Conservation (phyloP, 2,888 invertebrate species). For the Drosophila anceps region DNA sequence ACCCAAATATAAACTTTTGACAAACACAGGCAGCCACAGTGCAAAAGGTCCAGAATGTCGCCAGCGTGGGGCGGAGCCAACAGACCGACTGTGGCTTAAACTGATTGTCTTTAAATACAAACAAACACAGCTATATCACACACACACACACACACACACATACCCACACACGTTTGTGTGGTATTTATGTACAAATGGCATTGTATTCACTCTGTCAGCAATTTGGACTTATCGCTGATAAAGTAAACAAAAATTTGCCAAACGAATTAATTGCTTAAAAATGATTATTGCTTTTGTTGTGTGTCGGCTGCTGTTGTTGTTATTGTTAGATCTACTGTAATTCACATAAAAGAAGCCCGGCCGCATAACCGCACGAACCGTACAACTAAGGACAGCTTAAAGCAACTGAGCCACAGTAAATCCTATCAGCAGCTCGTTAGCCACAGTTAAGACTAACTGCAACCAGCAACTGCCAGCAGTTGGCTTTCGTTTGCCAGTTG, state of each 20-base stretch:
- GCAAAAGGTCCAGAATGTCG: constrained; percentile 13
- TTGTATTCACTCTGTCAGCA: constrained; percentile 65
- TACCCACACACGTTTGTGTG: constrained; percentile 20
- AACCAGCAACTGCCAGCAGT: constrained; percentile 33
- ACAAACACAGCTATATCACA: constrained; percentile 20
- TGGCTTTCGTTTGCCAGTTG: constrained; percentile 34
- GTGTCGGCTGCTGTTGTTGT: constrained; percentile 5
- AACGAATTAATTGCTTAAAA: constrained; percentile 74
- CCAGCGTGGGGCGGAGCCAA: neutral
- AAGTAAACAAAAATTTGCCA: constrained; percentile 73
- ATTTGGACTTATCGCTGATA: constrained; percentile 62
- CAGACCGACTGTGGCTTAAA: constrained; percentile 50
- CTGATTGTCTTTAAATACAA: constrained; percentile 49
- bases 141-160: constrained; percentile 6
- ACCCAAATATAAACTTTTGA: constrained; percentile 79
- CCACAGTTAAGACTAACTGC: constrained; percentile 64
- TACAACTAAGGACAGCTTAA: constrained; percentile 55
- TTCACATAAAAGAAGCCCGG: constrained; percentile 21
- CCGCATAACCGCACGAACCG: constrained; percentile 30
- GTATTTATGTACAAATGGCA: constrained; percentile 67
- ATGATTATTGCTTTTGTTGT: constrained; percentile 46
- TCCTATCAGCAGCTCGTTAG: constrained; percentile 78
- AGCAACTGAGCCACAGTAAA: constrained; percentile 69
- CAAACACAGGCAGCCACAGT: constrained; percentile 74
- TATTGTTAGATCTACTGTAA: constrained; percentile 21